phyloP scores from a whole-genome alignment of 2,797 vertebrate genomes.

The Coregonus suidteri region DNA sequence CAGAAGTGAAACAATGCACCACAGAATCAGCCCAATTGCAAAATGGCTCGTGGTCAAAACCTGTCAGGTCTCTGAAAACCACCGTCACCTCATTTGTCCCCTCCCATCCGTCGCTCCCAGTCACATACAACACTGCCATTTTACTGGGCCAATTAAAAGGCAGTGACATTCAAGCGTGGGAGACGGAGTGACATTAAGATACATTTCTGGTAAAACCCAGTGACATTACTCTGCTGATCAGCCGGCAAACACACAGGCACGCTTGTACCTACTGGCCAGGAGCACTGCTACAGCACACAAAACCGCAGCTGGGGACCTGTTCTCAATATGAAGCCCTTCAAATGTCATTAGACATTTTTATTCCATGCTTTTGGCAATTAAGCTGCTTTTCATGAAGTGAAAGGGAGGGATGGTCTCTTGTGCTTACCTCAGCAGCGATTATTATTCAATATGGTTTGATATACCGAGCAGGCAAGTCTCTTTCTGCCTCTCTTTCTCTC shows the following conservation, averaged over 20 bases:
- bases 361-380: constrained; percentile 48
- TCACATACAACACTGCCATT: constrained; percentile 59
- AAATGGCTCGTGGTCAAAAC: background rate
- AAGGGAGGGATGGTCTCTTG: constrained; percentile 11
- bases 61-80: constrained; percentile 1
- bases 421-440: constrained; percentile 29
- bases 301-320: constrained; percentile 40
- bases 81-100: constrained; percentile 31
- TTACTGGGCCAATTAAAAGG: constrained; percentile 73
- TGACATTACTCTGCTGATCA: constrained; percentile 69
- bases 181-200: constrained; percentile 76
- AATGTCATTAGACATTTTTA: constrained; percentile 66
- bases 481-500: background rate
- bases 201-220: constrained; percentile 70
- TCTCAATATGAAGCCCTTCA: constrained; percentile 52
- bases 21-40: background rate
- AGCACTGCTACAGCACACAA: constrained; percentile 21
- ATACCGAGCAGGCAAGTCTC: background rate
- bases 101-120: constrained; percentile 54
- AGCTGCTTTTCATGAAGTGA: constrained; percentile 38
- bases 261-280: constrained; percentile 37
- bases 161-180: constrained; percentile 74
- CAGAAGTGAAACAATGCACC: background rate
- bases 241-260: constrained; percentile 31
- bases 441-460: constrained; percentile 52